Evolutionary conservation across 2,888 invertebrate genomes (phyloP).

Genomic region (Opisthograptis luteolata): DNA sequence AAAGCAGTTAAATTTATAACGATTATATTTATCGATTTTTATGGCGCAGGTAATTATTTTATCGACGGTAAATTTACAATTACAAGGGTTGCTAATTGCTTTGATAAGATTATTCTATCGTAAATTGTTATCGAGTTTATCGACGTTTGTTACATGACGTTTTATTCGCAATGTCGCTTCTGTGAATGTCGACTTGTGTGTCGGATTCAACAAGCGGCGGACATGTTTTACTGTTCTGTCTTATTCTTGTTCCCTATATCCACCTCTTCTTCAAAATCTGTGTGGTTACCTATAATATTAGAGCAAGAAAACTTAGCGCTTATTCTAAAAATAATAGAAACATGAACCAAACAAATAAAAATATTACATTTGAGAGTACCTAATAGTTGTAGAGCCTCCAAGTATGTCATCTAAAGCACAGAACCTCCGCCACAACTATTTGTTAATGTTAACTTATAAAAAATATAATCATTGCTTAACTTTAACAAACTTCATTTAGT

Average conservation of each 20-base stretch:
- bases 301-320: too few species aligned
- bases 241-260: neutral
- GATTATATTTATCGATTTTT: slow-evolving; percentile 24
- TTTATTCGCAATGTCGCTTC: slow-evolving; percentile 8
- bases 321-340: too few species aligned
- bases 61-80: slow-evolving; percentile 26
- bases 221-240: neutral
- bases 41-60: slow-evolving; percentile 21
- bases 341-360: too few species aligned
- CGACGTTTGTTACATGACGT: slow-evolving; percentile 33
- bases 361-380: too few species aligned
- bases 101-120: slow-evolving; percentile 52
- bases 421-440: too few species aligned
- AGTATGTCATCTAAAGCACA: too few species aligned
- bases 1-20: slow-evolving; percentile 16
- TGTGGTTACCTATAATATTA: too few species aligned
- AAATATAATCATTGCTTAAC: too few species aligned
- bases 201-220: neutral
- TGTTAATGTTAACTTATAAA: too few species aligned
- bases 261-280: too few species aligned
- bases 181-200: neutral
- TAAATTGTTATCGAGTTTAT: slow-evolving; percentile 49
- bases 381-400: too few species aligned
- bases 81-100: slow-evolving; percentile 48
- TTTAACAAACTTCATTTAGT: too few species aligned